Conservation (phyloP, 2,113 vertebrate species). For the Lampris incognitus region DNA sequence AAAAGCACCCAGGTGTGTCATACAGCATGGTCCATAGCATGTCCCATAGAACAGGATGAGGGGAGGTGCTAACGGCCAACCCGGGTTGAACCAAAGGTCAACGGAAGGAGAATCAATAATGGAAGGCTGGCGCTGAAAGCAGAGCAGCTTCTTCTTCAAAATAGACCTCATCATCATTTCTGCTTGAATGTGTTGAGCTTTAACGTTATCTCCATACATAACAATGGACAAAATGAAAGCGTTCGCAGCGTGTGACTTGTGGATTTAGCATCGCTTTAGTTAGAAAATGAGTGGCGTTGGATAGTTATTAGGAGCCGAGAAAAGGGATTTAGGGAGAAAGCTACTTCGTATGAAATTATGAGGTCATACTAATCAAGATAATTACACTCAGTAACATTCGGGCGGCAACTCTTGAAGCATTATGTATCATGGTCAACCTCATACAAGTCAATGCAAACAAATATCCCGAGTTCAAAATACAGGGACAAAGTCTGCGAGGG, state of each 20-base stretch:
- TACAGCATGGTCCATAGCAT: slow-evolving; percentile 73
- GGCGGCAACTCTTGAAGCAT: slow-evolving; percentile 39
- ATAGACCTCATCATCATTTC: slow-evolving; percentile 9
- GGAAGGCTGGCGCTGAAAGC: slow-evolving; percentile 55
- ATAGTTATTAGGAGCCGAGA: background rate
- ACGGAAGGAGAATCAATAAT: slow-evolving; percentile 71
- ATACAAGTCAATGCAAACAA: slow-evolving; percentile 7
- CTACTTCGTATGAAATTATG: background rate
- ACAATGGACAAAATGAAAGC: background rate
- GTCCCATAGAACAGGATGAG: slow-evolving; percentile 67
- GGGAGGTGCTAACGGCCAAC: slow-evolving; percentile 62
- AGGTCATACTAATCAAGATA: slow-evolving; percentile 46
- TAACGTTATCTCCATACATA: background rate
- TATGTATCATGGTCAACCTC: slow-evolving; percentile 20
- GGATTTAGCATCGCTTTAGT: background rate
- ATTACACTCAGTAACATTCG: slow-evolving; percentile 37
- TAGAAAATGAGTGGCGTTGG: background rate
- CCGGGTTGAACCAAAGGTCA: slow-evolving; percentile 81
- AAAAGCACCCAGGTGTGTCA: slow-evolving; percentile 84
- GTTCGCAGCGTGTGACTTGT: background rate
- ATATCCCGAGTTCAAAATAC: slow-evolving; percentile 12
- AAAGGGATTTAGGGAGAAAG: slow-evolving; percentile 23
- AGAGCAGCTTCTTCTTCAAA: background rate
- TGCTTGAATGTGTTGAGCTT: background rate
- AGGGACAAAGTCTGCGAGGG: background rate